These are phyloP conservation scores for Cisticola juncidis DNA, from an alignment of 2,113 vertebrate genomes.

Conservation along the genomic window DNA sequence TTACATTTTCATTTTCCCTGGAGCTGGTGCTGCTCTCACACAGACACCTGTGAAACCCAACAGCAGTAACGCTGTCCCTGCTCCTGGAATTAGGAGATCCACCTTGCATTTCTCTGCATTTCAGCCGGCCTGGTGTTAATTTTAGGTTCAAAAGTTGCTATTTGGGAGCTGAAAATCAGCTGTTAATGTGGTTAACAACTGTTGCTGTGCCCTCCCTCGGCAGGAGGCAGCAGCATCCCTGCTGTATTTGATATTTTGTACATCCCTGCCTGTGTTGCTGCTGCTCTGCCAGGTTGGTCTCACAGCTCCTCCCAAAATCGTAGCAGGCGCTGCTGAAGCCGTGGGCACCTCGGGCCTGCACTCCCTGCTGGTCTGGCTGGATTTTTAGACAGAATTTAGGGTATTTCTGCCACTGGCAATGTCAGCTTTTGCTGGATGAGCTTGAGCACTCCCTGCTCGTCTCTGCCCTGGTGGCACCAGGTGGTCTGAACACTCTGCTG, in stretches of 20 bases:
- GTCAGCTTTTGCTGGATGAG: background rate
- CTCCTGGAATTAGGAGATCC: rapidly evolving
- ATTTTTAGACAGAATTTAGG: background rate
- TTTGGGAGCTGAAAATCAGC: background rate
- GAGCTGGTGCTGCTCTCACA: background rate
- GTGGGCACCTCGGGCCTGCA: rapidly evolving
- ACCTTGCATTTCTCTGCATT: background rate
- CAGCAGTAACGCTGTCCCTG: rapidly evolving
- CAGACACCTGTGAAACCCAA: background rate
- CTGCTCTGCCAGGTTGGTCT: background rate
- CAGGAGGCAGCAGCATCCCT: background rate
- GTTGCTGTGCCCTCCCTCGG: background rate
- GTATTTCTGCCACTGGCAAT: background rate
- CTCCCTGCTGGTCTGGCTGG: background rate
- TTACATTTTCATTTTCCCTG: background rate
- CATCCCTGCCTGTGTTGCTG: background rate
- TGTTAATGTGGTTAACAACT: background rate
- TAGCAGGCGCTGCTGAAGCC: background rate
- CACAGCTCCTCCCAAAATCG: background rate
- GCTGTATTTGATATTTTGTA: no score
- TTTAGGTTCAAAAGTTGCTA: background rate
- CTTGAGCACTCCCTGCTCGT: background rate
- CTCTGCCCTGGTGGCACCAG: background rate
- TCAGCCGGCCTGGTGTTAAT: background rate
- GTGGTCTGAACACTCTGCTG: background rate